Base-by-base conservation (phyloP, 2,888 invertebrate genomes). In the Physocephala rufipes region DNA sequence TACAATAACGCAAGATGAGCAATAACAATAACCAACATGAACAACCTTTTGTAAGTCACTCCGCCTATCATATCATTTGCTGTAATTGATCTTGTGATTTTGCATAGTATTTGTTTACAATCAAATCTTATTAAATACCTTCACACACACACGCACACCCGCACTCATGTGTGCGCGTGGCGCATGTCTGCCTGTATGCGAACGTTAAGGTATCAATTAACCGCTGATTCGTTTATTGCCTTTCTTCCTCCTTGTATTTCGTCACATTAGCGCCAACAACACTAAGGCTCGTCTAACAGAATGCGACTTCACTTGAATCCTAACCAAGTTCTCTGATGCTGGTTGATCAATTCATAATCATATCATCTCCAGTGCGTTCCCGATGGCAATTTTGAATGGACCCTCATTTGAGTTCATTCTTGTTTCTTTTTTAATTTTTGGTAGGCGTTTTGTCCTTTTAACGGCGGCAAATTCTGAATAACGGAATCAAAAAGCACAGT, bases 51-150 rank as follows among this genome's bases (percentile, higher is more conserved):
- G 49, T 21, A 19, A 53, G 62, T 66, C 66, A 53, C 36, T 45
- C 16, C 26, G 26, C 70, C n/a, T n/a, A n/a, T 81, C 78, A 81
- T 81, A 81, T 82, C 82, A 81, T 81, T 81, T 81, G 79, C 79
- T 81, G 80, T 81, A 81, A 81, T 82, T 81, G 80, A 82, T 80
- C 80, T 81, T 79, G 78, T 80, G 79, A 55, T 51, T 55, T 58
- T 30, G 70, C 47, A 58, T 64, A 58, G 63, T 64, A 64, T 70
- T 70, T 67, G 63, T 36, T 64, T 67, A 58, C 28, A 63, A 53
- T 71, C 67, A 45, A 62, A 36, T 62, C 43, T 55, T 21, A 67
- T 58, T 67, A 67, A 67, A 58, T 67, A 67, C 66, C 45, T 36
- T 15, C 55, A 55, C 66, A 16, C 47, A 49, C 58, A 28, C 58